phyloP scores from a whole-genome alignment of 1,140 invertebrate genomes.

The Teleopsis dalmanni region DNA sequence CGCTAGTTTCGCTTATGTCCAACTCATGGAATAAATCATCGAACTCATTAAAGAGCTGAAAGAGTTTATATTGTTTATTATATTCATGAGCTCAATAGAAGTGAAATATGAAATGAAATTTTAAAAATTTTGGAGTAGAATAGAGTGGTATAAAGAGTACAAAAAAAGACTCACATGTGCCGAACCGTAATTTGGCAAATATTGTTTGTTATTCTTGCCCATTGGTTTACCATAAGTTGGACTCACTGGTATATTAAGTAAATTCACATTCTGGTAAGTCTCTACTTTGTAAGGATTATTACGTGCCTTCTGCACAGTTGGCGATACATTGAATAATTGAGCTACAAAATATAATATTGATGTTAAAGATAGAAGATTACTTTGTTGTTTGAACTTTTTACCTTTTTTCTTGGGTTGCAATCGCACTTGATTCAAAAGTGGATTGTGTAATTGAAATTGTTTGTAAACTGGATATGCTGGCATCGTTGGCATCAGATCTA shows the following conservation, averaged over 20 bases:
- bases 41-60: conserved; percentile 38
- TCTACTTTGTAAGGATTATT: no score
- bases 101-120: not conserved
- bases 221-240: conserved; percentile 14
- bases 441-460: conserved; percentile 37
- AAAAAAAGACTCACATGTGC: conserved; percentile 25
- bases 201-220: conserved; percentile 1
- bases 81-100: not conserved
- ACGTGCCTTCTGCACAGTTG: no score
- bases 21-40: conserved; percentile 35
- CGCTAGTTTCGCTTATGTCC: conserved; percentile 21
- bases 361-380: not conserved
- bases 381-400: not conserved
- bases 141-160: not conserved
- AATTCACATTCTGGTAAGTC: conserved; percentile 32
- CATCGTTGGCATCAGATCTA: conserved; percentile 24
- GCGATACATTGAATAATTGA: conserved; percentile 33
- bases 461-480: conserved; percentile 26
- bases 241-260: conserved; percentile 27
- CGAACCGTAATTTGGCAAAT: conserved; percentile 36
- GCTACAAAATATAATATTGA: conserved; percentile 18
- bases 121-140: not conserved
- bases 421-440: conserved; percentile 38
- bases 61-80: conserved; percentile 9
- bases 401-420: conserved; percentile 35